Conservation (phyloP, 2,888 invertebrate species). For the Agrochola lychnidis region DNA sequence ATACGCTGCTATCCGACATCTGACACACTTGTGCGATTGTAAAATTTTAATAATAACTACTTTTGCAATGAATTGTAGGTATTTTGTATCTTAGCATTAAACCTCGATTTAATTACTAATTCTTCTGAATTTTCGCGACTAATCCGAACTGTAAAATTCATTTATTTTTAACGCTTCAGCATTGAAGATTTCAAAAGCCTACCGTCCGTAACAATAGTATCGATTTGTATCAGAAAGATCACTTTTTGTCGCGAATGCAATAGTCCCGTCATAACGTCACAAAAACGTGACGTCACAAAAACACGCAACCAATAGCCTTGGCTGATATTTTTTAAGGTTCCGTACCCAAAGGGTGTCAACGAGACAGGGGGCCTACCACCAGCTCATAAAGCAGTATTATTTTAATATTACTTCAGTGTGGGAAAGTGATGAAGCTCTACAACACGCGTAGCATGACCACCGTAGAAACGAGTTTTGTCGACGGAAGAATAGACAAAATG, state of each 20-base stretch:
- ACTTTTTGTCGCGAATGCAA: conserved; percentile 55
- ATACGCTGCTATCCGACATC: conserved; percentile 57
- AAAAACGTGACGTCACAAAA: conserved; percentile 56
- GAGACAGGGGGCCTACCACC: too few relatives aligned
- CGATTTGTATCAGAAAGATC: conserved; percentile 48
- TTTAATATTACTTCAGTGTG: too few relatives aligned
- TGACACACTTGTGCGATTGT: conserved; percentile 48
- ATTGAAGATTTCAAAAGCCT: conserved; percentile 32
- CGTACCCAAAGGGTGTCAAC: background rate
- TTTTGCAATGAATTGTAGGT: conserved; percentile 17
- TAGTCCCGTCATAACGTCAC: conserved; percentile 47
- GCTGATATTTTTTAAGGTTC: conserved; percentile 17
- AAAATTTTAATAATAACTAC: conserved; percentile 38
- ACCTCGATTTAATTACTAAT: background rate
- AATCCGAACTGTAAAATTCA: background rate
- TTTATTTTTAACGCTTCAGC: conserved; percentile 17
- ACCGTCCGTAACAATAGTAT: conserved; percentile 24
- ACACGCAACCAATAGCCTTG: conserved; percentile 46
- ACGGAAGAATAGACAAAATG: too few relatives aligned
- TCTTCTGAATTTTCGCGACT: too few relatives aligned
- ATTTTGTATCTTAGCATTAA: conserved; percentile 12
- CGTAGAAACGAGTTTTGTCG: too few relatives aligned
- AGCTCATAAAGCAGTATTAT: too few relatives aligned
- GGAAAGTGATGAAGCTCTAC: too few relatives aligned
- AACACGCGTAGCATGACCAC: too few relatives aligned